A percentile compares a stretch with the other conserved stretches of the same genome.
Evolutionary conservation across 1,140 invertebrate species (phyloP).

Genomic region (Nixonia krombeini): DNA sequence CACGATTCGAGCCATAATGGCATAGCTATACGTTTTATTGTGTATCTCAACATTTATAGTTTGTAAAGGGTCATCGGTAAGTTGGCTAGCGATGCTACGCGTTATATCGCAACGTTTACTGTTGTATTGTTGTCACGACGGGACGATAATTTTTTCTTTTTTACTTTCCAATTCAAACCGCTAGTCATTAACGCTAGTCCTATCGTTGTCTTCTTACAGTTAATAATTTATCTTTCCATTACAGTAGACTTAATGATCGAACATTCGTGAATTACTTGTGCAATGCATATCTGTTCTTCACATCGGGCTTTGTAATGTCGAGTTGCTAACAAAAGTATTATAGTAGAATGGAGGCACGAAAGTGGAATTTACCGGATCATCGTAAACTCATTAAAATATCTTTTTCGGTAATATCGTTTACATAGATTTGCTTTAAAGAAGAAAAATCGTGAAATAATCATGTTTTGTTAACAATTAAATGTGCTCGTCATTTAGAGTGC

Average conservation of each 20-base stretch:
- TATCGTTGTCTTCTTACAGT: conserved; percentile 33
- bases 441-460: neutral
- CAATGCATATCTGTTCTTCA: conserved; percentile 30
- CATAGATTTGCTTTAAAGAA: too few relatives aligned
- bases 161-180: conserved; percentile 36
- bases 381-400: neutral
- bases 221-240: conserved; percentile 25
- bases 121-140: conserved; percentile 51
- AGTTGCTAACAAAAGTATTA: conserved; percentile 41
- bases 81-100: conserved; percentile 58
- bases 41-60: conserved; percentile 46
- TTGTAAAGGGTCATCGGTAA: conserved; percentile 53
- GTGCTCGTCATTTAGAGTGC: neutral
- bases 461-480: neutral
- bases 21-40: conserved; percentile 54
- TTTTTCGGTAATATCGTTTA: too few relatives aligned
- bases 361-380: neutral
- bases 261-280: conserved; percentile 32
- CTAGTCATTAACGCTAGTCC: conserved; percentile 42
- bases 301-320: conserved; percentile 35
- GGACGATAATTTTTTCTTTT: conserved; percentile 27
- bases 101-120: conserved; percentile 57
- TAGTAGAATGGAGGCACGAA: conserved; percentile 35
- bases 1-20: conserved; percentile 47
- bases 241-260: conserved; percentile 35